Evolutionary conservation across 2,113 vertebrate genomes (phyloP).

Genomic region (Columbina picui): DNA sequence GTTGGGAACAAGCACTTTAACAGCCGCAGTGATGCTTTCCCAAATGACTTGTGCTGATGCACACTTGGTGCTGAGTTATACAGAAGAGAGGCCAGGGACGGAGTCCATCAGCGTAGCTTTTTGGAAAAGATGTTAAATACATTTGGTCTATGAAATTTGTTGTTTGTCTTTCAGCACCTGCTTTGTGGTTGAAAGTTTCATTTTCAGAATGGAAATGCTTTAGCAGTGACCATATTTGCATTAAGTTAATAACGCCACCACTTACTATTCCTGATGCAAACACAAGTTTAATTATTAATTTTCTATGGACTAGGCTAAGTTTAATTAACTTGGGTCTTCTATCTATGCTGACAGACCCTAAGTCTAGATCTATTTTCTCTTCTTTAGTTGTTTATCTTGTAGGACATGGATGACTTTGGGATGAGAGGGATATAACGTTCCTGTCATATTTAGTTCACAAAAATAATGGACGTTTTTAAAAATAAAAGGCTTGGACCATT

Average conservation of each 20-base stretch:
- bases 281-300: background rate
- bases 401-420: background rate
- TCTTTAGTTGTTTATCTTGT: background rate
- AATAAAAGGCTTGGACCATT: background rate
- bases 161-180: background rate
- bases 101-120: fast-evolving
- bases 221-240: background rate
- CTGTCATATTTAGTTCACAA: background rate
- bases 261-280: background rate
- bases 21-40: background rate
- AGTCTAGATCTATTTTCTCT: background rate
- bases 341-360: background rate
- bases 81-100: background rate
- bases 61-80: background rate
- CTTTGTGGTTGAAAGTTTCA: background rate
- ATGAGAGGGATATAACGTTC: background rate
- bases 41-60: background rate
- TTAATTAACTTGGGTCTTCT: background rate
- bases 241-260: background rate
- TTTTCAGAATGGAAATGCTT: background rate
- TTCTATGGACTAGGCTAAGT: background rate
- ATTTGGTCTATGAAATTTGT: background rate
- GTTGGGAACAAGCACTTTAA: background rate
- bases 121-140: background rate
- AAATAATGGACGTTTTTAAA: background rate